phyloP scores from a whole-genome alignment of 2,797 vertebrate species.

The Natrix natrix region DNA sequence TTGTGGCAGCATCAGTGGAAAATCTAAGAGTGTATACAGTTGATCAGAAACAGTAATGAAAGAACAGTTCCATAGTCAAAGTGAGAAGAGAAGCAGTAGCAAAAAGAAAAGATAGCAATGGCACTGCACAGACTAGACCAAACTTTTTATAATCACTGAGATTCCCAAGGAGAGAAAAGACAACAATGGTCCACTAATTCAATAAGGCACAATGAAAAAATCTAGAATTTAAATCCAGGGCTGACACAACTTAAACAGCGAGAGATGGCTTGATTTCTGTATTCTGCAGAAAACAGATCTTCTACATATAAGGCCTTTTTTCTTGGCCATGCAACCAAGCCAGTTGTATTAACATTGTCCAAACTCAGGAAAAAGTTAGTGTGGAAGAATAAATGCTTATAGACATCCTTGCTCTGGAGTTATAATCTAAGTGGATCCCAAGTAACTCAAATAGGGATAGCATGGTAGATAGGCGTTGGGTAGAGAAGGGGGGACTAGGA shows the following conservation, averaged over 20 bases:
- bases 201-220: not conserved
- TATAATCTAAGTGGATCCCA: not conserved
- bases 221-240: not conserved
- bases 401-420: not conserved
- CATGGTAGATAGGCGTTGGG: not conserved
- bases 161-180: not conserved
- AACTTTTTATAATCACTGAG: not conserved
- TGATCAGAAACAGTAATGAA: not conserved
- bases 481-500: not conserved
- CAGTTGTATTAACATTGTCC: not conserved
- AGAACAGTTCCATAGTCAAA: not conserved
- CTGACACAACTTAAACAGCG: not conserved
- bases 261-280: not conserved
- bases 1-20: not conserved
- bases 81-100: not conserved
- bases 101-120: not conserved
- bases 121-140: not conserved
- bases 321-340: not conserved
- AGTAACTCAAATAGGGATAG: not conserved
- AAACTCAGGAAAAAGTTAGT: not conserved
- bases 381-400: not conserved
- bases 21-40: not conserved
- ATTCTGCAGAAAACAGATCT: not conserved
- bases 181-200: not conserved
- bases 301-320: not conserved